These are phyloP conservation scores for Eumeta japonica DNA, from an alignment of 1,140 invertebrate genomes.

Conservation along the genomic window DNA sequence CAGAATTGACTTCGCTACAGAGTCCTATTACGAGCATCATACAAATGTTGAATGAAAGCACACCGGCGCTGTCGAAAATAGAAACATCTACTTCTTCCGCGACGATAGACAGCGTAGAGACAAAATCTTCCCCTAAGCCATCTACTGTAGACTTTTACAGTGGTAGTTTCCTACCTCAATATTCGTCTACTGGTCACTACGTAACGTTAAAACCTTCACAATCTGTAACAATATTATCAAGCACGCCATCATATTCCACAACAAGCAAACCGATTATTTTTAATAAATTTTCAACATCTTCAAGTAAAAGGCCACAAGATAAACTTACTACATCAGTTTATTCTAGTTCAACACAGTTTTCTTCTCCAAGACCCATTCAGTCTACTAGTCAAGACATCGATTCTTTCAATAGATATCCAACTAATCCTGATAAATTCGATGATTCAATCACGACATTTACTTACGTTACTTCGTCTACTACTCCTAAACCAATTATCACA, in stretches of 20 bases:
- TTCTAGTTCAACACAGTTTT: slow-evolving; percentile 23
- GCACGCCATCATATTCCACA: slow-evolving; percentile 16
- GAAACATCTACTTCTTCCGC: slow-evolving; percentile 27
- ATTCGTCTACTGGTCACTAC: slow-evolving; percentile 37
- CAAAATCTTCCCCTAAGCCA: slow-evolving; percentile 36
- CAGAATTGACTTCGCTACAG: slow-evolving; percentile 59
- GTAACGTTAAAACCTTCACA: slow-evolving; percentile 39
- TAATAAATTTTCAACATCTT: slow-evolving; percentile 17
- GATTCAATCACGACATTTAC: slow-evolving; percentile 43
- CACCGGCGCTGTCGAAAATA: slow-evolving; percentile 33
- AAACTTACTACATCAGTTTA: too few relatives aligned
- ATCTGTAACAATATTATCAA: slow-evolving; percentile 15
- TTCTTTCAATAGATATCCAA: slow-evolving; percentile 44
- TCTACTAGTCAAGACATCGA: slow-evolving; percentile 44
- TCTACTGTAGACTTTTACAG: slow-evolving; percentile 37
- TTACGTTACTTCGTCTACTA: slow-evolving; percentile 43
- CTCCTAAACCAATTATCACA: slow-evolving; percentile 21
- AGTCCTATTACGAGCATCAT: slow-evolving; percentile 57
- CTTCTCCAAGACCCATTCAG: slow-evolving; percentile 36
- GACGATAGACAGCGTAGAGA: slow-evolving; percentile 28
- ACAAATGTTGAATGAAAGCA: slow-evolving; percentile 63
- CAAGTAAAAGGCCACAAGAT: slow-evolving; percentile 31
- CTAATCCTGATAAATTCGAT: slow-evolving; percentile 39
- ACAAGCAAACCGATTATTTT: slow-evolving; percentile 17
- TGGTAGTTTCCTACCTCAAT: slow-evolving; percentile 50